These are phyloP conservation scores for Artibeus lituratus DNA, from an alignment of 2,797 vertebrate genomes.

Conservation along the genomic window DNA sequence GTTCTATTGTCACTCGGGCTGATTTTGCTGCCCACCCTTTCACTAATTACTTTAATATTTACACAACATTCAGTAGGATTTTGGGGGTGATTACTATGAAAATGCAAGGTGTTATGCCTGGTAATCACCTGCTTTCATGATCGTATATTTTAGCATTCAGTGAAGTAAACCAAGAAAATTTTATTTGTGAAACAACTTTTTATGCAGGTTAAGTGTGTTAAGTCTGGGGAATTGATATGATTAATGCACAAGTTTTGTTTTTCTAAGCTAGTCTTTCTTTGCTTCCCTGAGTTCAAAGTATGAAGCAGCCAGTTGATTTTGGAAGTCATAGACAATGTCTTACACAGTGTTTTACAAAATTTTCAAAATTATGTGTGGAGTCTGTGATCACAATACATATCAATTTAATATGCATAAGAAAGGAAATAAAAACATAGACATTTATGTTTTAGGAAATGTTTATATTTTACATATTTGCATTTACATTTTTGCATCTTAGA, in stretches of 20 bases:
- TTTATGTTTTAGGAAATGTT: neutral
- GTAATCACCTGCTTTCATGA: neutral
- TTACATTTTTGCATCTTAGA: neutral
- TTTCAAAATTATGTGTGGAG: neutral
- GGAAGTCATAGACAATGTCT: neutral
- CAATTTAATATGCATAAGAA: neutral
- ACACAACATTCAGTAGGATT: neutral
- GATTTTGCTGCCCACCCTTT: neutral
- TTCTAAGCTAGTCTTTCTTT: neutral
- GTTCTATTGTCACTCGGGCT: neutral
- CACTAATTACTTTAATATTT: neutral
- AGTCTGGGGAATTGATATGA: neutral
- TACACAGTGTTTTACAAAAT: neutral
- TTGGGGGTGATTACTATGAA: neutral
- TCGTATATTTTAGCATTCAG: neutral
- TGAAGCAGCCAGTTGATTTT: neutral
- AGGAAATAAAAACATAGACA: neutral
- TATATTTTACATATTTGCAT: neutral
- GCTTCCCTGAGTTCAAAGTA: neutral
- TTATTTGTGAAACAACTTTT: neutral
- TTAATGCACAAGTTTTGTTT: neutral
- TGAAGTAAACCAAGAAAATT: neutral
- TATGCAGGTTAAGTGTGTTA: neutral
- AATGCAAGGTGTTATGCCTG: neutral
- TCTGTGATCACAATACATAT: neutral